Evolutionary conservation across 2,113 vertebrate genomes (phyloP).

Genomic region (Paedocypris sp.): DNA sequence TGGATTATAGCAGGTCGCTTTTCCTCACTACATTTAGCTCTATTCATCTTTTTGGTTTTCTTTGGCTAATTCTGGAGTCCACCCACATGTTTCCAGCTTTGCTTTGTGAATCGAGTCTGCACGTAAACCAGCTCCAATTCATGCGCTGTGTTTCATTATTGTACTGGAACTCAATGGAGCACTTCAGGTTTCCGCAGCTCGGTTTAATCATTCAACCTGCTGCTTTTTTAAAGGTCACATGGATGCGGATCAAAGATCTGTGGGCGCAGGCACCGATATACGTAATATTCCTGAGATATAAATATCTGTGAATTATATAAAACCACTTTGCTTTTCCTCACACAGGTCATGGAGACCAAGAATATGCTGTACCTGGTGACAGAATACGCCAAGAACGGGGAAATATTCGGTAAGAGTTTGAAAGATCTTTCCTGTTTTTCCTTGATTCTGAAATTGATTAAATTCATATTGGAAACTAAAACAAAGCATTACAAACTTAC

Average conservation of each 20-base stretch:
- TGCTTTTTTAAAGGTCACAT: not conserved
- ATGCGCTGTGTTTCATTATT: constrained; percentile 13
- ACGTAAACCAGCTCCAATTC: constrained; percentile 31
- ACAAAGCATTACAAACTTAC: no score
- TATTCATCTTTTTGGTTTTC: constrained; percentile 52
- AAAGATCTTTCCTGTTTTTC: no score
- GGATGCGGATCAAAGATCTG: constrained; percentile 7
- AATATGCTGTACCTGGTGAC: constrained; percentile 98
- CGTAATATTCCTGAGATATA: no score
- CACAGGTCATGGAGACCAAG: constrained; percentile 97
- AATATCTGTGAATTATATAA: no score
- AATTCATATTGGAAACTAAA: no score
- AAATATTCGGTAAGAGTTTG: constrained; percentile 54
- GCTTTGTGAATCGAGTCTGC: constrained; percentile 39
- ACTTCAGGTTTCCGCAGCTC: not conserved
- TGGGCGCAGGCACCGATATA: no score
- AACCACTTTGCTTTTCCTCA: constrained; percentile 30
- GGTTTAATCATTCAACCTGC: not conserved
- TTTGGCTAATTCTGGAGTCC: constrained; percentile 59
- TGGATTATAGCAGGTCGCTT: constrained; percentile 52
- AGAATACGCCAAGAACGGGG: constrained; percentile 96
- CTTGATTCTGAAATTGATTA: no score
- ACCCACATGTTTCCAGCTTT: constrained; percentile 45
- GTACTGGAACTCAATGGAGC: not conserved
- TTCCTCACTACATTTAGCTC: constrained; percentile 45